Percentiles rank a stretch among this genome's conserved stretches.
These are phyloP conservation scores for Drosophila pegasa DNA, from an alignment of 2,888 invertebrate species.

Conservation along the genomic window DNA sequence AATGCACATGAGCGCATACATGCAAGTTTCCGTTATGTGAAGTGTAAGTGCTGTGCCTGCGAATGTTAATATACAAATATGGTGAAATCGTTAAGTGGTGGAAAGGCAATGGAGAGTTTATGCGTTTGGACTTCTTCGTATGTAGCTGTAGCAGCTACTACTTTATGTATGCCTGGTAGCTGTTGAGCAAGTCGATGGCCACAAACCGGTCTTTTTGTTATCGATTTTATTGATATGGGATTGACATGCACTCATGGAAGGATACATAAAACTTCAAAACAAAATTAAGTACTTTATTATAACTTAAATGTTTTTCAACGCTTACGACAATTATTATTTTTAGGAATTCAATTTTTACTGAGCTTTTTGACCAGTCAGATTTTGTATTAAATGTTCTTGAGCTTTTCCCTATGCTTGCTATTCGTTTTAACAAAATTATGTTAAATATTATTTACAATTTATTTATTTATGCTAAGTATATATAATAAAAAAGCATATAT, in stretches of 20 bases:
- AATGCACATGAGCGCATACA: not conserved
- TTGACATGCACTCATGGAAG: not conserved
- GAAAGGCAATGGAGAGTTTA: constrained; percentile 13
- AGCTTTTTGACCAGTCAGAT: too few species aligned
- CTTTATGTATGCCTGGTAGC: constrained; percentile 78
- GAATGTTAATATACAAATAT: constrained; percentile 1
- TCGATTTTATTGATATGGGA: constrained; percentile 81
- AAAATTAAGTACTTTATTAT: not conserved
- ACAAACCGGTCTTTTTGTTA: constrained; percentile 68
- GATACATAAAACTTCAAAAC: not conserved
- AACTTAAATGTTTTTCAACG: too few species aligned
- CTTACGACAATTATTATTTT: too few species aligned
- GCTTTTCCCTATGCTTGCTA: too few species aligned
- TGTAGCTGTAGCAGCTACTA: constrained; percentile 13
- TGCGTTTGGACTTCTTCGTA: not conserved
- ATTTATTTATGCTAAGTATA: too few species aligned
- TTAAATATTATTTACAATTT: too few species aligned
- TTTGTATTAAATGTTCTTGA: too few species aligned
- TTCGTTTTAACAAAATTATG: too few species aligned
- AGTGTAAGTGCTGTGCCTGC: not conserved
- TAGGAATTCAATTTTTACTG: too few species aligned
- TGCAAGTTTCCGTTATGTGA: not conserved
- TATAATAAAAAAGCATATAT: too few species aligned
- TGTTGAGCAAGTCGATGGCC: constrained; percentile 82
- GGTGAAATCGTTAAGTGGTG: constrained; percentile 49